These are phyloP conservation scores for Mormyrus proboscirostris DNA, from an alignment of 2,797 vertebrate genomes.

Conservation along the genomic window DNA sequence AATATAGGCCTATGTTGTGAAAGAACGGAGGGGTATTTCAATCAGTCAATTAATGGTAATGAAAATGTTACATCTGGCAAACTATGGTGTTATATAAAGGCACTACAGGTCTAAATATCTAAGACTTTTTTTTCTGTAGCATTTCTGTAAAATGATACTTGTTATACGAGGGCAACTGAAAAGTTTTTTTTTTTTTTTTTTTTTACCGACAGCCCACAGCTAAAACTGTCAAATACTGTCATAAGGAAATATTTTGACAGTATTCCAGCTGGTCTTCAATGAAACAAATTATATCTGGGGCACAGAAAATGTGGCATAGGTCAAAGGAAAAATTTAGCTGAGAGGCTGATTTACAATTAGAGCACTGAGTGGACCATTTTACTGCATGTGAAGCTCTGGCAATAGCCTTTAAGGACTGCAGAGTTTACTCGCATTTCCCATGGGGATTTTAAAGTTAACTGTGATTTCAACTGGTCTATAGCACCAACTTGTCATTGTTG, in stretches of 20 bases:
- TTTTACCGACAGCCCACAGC: background rate
- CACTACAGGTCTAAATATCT: background rate
- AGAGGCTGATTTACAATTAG: conserved; percentile 42
- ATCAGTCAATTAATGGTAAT: background rate
- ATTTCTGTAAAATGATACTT: background rate
- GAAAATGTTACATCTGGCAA: background rate
- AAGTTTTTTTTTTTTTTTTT: background rate
- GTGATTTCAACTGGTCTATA: background rate
- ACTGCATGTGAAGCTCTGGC: conserved; percentile 5
- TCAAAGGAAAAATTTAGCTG: conserved; percentile 48
- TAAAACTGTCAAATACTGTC: background rate
- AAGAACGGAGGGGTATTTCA: conserved; percentile 15
- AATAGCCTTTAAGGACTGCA: background rate
- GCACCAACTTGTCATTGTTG: background rate
- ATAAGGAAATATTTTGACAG: conserved; percentile 22
- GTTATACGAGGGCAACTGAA: background rate
- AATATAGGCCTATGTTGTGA: background rate
- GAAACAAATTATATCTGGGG: background rate
- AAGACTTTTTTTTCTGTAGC: background rate
- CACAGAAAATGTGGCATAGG: conserved; percentile 12
- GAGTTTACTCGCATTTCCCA: background rate
- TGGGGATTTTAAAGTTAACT: background rate
- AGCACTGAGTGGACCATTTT: background rate
- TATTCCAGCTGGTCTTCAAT: conserved; percentile 16
- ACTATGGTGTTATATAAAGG: background rate